Evolutionary conservation across 2,113 vertebrate genomes (phyloP).

Genomic region (Mustela lutreola): DNA sequence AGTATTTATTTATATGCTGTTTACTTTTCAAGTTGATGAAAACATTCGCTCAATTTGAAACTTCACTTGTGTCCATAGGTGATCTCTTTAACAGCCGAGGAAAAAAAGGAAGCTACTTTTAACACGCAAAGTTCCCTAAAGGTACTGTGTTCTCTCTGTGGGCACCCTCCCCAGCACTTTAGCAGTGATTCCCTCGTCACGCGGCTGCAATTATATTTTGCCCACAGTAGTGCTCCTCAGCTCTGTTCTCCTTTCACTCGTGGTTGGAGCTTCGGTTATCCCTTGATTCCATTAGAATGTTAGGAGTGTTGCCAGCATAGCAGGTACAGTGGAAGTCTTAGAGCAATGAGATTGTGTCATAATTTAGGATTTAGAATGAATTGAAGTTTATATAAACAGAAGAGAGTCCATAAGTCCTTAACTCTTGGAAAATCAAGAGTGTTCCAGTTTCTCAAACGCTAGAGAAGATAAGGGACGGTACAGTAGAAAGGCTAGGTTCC

Average conservation of each 20-base stretch:
- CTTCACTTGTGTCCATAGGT: slow-evolving; percentile 82
- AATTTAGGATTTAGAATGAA: slow-evolving; percentile 81
- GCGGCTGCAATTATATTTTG: slow-evolving; percentile 63
- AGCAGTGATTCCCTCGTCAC: slow-evolving; percentile 79
- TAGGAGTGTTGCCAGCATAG: slow-evolving; percentile 79
- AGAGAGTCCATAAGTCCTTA: slow-evolving; percentile 39
- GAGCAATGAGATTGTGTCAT: slow-evolving; percentile 78
- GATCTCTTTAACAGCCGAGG: slow-evolving; percentile 81
- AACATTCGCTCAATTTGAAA: slow-evolving; percentile 74
- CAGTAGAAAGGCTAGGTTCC: slow-evolving; percentile 16
- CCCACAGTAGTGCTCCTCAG: slow-evolving; percentile 73
- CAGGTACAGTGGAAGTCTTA: slow-evolving; percentile 81
- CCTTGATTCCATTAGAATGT: slow-evolving; percentile 67
- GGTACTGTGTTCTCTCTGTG: slow-evolving; percentile 68
- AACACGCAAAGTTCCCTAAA: slow-evolving; percentile 74
- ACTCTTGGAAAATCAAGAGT: slow-evolving; percentile 64
- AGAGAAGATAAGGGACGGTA: slow-evolving; percentile 24
- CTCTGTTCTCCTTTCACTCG: slow-evolving; percentile 63
- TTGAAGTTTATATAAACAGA: slow-evolving; percentile 76
- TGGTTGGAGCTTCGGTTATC: slow-evolving; percentile 21
- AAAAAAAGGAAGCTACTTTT: slow-evolving; percentile 66
- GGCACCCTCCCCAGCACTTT: slow-evolving; percentile 78
- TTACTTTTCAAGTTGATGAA: slow-evolving; percentile 83
- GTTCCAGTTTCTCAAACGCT: slow-evolving; percentile 48
- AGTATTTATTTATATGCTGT: slow-evolving; percentile 85